A percentile compares a stretch with the other conserved stretches of the same genome.
Conservation (phyloP, 64 coral and sea anemone species). For the Trachythela sp. region DNA sequence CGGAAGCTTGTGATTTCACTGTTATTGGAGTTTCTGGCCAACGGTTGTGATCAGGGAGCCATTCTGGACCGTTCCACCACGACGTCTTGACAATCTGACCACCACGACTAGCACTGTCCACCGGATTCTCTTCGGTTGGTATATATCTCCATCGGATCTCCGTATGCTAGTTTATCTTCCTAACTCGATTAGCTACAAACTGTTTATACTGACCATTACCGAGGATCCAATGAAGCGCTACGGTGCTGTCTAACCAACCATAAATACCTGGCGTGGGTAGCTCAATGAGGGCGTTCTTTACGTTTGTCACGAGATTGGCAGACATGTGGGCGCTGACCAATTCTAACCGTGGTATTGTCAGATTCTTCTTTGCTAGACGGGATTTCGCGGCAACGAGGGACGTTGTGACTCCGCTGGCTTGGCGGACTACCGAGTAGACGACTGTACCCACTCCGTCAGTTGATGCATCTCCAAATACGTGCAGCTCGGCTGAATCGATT, state of each 20-base stretch:
- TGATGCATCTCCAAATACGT: neutral
- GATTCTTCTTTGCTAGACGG: neutral
- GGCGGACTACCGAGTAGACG: neutral
- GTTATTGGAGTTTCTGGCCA: constrained; percentile 40
- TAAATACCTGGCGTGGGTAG: no score
- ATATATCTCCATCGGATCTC: constrained; percentile 3
- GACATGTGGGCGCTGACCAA: neutral
- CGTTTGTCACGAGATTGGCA: neutral
- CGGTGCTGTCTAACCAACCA: no score
- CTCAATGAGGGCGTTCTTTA: constrained; percentile 24
- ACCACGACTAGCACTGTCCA: neutral
- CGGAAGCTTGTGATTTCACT: constrained; percentile 25
- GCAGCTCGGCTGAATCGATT: neutral
- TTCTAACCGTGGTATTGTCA: neutral
- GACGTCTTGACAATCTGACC: neutral
- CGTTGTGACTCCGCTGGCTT: neutral
- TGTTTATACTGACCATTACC: no score
- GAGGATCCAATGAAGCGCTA: neutral
- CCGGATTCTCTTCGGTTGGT: neutral
- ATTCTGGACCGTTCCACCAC: constrained; percentile 33
- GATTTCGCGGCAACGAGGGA: neutral
- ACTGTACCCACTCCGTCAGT: neutral
- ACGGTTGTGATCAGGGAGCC: constrained; percentile 14
- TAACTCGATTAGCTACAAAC: neutral
- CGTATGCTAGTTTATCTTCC: neutral